Percentiles rank a stretch among this genome's conserved stretches.
These are phyloP conservation scores for Chrysogorgia sp. DNA, from an alignment of 92 coral and sea anemone species.

Conservation along the genomic window DNA sequence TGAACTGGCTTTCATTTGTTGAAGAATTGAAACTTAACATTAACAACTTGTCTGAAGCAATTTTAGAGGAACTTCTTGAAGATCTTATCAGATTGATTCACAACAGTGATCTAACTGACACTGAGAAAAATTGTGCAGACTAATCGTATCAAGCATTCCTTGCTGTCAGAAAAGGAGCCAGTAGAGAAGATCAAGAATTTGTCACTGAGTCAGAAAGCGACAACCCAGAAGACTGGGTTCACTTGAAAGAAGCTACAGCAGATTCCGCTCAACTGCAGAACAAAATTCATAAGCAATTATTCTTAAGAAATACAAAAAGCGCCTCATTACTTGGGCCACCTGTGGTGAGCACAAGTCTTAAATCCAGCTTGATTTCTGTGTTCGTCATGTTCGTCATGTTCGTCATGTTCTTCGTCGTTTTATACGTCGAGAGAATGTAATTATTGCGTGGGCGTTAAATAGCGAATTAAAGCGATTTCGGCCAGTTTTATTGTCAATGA, in stretches of 20 bases:
- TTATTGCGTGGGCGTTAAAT: no score
- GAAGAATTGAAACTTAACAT: constrained; percentile 22
- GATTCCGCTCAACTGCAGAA: constrained; percentile 1
- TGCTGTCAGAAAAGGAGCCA: neutral
- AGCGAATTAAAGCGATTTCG: no score
- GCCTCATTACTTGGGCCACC: no score
- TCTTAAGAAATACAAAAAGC: constrained; percentile 22
- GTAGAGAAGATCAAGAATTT: neutral
- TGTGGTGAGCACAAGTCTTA: no score
- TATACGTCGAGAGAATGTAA: no score
- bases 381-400: no score
- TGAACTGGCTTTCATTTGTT: constrained; percentile 39
- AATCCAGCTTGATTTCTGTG: no score
- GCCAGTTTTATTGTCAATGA: no score
- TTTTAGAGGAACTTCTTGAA: neutral
- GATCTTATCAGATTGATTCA: constrained; percentile 2
- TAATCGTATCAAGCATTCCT: constrained; percentile 27
- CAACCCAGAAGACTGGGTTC: no score
- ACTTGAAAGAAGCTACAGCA: neutral
- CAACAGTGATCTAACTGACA: constrained; percentile 15
- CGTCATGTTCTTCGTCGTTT: no score
- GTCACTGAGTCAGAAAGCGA: constrained; percentile 29
- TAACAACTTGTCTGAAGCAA: constrained; percentile 16
- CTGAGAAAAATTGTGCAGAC: neutral
- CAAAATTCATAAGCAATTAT: constrained; percentile 12